Evolutionary conservation across 2,797 vertebrate species (phyloP).

Genomic region (Ctenopoma kingsleyae): DNA sequence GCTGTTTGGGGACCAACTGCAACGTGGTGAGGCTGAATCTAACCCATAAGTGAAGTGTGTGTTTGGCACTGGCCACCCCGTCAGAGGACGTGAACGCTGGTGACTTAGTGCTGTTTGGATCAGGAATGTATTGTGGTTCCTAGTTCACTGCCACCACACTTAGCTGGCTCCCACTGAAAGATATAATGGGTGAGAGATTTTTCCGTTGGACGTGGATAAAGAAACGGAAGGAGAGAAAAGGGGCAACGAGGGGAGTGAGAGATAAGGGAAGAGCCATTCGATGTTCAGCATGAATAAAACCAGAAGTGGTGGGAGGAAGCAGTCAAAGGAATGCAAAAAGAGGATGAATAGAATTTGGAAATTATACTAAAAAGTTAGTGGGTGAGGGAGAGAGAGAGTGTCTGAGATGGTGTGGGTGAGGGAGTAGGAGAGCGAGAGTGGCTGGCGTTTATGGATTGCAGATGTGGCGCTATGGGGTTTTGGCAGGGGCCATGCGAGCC

Average conservation of each 20-base stretch:
- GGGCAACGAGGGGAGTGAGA: slow-evolving; percentile 60
- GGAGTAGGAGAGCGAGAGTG: slow-evolving; percentile 84
- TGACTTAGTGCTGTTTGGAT: slow-evolving; percentile 81
- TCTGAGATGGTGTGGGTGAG: slow-evolving; percentile 79
- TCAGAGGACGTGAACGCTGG: slow-evolving; percentile 73
- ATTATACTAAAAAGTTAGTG: slow-evolving; percentile 73
- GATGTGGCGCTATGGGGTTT: slow-evolving; percentile 90
- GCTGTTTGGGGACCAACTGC: slow-evolving; percentile 66
- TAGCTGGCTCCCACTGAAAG: slow-evolving; percentile 80
- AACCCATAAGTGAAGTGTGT: slow-evolving; percentile 75
- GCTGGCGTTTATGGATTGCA: slow-evolving; percentile 90
- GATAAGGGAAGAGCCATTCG: slow-evolving; percentile 77
- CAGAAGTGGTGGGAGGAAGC: slow-evolving; percentile 64
- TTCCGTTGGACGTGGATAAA: slow-evolving; percentile 84
- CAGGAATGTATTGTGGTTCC: slow-evolving; percentile 85
- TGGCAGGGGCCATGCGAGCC: slow-evolving; percentile 84
- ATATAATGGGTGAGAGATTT: slow-evolving; percentile 86
- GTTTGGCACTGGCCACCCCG: slow-evolving; percentile 69
- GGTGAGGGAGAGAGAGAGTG: slow-evolving; percentile 61
- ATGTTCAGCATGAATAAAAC: slow-evolving; percentile 73
- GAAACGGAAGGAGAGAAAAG: slow-evolving; percentile 64
- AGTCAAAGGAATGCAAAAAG: slow-evolving; percentile 62
- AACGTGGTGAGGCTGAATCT: slow-evolving; percentile 68
- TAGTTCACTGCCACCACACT: slow-evolving; percentile 86
- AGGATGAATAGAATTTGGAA: slow-evolving; percentile 63